A percentile compares a stretch with the other conserved stretches of the same genome.
phyloP scores from a whole-genome alignment of 2,797 vertebrate species.

The Muraenolepis orangiensis region DNA sequence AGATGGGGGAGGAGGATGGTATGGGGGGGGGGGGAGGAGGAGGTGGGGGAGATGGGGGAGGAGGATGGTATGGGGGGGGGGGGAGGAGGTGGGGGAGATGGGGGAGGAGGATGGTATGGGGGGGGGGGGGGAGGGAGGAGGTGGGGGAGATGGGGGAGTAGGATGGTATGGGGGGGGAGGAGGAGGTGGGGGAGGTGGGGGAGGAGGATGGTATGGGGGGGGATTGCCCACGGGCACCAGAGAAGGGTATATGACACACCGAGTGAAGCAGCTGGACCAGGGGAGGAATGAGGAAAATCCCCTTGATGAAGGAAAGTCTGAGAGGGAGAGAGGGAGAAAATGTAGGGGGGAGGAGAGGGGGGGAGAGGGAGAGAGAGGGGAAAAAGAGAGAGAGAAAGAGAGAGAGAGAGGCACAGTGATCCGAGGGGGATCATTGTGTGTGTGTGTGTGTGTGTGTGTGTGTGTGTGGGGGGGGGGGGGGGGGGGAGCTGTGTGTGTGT shows the following conservation, averaged over 20 bases:
- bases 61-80: constrained; percentile 8
- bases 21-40: too few species aligned
- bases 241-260: constrained; percentile 17
- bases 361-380: constrained; percentile 3
- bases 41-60: constrained; percentile 49
- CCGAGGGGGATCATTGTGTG: too few species aligned
- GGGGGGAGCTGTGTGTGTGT: too few species aligned
- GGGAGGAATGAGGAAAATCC: constrained; percentile 45
- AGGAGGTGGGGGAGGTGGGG: constrained; percentile 6
- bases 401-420: constrained; percentile 7
- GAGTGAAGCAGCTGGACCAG: constrained; percentile 43
- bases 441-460: too few species aligned
- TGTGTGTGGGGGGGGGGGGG: too few species aligned
- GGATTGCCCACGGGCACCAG: background rate
- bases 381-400: constrained; percentile 9
- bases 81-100: background rate
- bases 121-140: constrained; percentile 3
- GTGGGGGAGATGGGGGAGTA: background rate
- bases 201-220: background rate
- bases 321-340: background rate
- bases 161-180: too few species aligned
- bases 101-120: background rate
- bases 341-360: background rate
- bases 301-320: constrained; percentile 2
- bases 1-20: too few species aligned